These are phyloP conservation scores for Anhinga rufa DNA, from an alignment of 2,113 vertebrate genomes.

Conservation along the genomic window DNA sequence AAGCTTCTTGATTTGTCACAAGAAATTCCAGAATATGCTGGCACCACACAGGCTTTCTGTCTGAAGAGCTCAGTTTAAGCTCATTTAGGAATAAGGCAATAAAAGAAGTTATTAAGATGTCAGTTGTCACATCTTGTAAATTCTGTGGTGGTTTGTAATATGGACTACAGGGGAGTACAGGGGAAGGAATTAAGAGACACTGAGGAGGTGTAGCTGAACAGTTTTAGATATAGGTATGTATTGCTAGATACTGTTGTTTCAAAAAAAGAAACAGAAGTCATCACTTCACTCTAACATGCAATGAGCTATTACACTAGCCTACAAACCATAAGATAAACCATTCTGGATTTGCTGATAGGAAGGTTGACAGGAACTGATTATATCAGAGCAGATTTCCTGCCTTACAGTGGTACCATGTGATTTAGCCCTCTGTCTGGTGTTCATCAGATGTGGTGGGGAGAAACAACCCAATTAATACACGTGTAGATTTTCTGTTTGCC, in stretches of 20 bases:
- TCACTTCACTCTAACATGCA: neutral
- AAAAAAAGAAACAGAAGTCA: neutral
- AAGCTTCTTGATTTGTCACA: neutral
- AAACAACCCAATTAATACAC: neutral
- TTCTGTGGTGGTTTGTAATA: neutral
- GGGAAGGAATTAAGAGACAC: neutral
- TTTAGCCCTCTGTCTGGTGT: neutral
- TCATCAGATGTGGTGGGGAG: neutral
- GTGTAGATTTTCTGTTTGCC: neutral
- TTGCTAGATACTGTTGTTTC: neutral
- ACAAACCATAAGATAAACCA: neutral
- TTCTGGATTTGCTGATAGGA: neutral
- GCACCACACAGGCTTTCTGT: neutral
- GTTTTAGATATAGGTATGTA: neutral
- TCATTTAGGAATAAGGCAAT: neutral
- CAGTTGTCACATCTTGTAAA: neutral
- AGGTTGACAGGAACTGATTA: neutral
- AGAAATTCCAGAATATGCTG: neutral
- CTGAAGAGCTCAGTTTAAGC: neutral
- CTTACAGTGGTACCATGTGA: neutral
- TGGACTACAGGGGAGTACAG: neutral
- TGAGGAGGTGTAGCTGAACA: neutral
- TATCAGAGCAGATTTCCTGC: neutral
- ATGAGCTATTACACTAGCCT: neutral
- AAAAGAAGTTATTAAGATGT: neutral